Conservation (phyloP, 1,140 invertebrate genomes). For the Calycopis cecrops region DNA sequence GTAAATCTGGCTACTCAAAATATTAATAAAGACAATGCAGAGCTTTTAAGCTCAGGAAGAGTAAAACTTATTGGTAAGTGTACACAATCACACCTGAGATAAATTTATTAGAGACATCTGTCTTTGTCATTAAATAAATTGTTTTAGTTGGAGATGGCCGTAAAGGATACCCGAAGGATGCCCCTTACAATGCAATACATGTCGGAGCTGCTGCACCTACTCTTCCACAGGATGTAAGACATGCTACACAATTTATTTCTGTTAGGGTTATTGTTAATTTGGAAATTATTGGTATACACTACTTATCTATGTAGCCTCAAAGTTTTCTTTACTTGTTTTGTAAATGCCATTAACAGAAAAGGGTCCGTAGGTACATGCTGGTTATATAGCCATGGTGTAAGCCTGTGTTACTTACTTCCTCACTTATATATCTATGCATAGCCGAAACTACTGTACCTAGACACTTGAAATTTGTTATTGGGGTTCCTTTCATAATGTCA, state of each 20-base stretch:
- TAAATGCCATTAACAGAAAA: too few species aligned
- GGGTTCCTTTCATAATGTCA: too few species aligned
- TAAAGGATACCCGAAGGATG: slow-evolving; percentile 81
- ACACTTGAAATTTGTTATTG: too few species aligned
- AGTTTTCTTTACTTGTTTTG: too few species aligned
- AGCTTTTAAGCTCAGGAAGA: slow-evolving; percentile 79
- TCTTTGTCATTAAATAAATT: slow-evolving; percentile 1
- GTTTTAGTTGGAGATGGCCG: slow-evolving; percentile 88
- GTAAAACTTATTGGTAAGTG: slow-evolving; percentile 82
- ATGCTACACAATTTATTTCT: background rate
- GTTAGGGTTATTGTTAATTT: slow-evolving; percentile 9
- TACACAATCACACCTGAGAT: slow-evolving; percentile 8
- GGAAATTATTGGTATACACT: too few species aligned
- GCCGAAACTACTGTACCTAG: too few species aligned
- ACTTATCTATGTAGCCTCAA: too few species aligned
- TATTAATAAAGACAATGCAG: slow-evolving; percentile 84
- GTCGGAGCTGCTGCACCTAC: slow-evolving; percentile 92
- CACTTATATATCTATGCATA: too few species aligned
- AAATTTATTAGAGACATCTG: background rate
- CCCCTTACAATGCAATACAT: slow-evolving; percentile 94
- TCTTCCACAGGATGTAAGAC: slow-evolving; percentile 83
- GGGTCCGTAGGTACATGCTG: too few species aligned
- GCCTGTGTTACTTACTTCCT: too few species aligned
- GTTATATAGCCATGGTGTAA: too few species aligned
- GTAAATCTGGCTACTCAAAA: slow-evolving; percentile 85